These are phyloP conservation scores for Caloenas nicobarica DNA, from an alignment of 2,113 vertebrate species.

Conservation along the genomic window DNA sequence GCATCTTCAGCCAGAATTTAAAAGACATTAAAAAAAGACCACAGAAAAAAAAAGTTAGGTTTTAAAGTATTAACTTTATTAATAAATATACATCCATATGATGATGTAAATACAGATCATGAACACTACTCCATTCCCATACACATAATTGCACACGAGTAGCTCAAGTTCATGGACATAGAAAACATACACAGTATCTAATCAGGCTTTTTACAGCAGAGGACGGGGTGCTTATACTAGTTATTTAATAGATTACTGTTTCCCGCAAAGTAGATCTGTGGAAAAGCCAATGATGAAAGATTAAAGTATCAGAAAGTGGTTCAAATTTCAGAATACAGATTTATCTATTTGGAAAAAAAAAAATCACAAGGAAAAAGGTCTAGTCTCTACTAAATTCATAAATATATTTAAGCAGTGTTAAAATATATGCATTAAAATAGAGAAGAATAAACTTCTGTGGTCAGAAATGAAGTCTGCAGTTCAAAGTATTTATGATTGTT, in stretches of 20 bases:
- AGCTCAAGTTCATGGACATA: slow-evolving; percentile 84
- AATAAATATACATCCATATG: slow-evolving; percentile 87
- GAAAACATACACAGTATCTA: slow-evolving; percentile 85
- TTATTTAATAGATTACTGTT: slow-evolving; percentile 68
- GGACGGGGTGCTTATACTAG: slow-evolving; percentile 74
- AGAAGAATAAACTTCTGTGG: slow-evolving; percentile 62
- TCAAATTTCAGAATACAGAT: slow-evolving; percentile 66
- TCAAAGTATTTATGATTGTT: slow-evolving; percentile 46
- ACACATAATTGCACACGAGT: slow-evolving; percentile 86
- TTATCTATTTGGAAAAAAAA: slow-evolving; percentile 34
- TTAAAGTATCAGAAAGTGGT: slow-evolving; percentile 72
- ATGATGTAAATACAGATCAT: slow-evolving; percentile 84
- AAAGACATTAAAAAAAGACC: not conserved
- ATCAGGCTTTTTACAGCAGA: slow-evolving; percentile 84
- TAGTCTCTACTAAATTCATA: slow-evolving; percentile 72
- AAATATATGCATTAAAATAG: slow-evolving; percentile 73
- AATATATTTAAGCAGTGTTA: slow-evolving; percentile 70
- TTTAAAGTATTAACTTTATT: slow-evolving; percentile 84
- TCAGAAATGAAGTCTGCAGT: slow-evolving; percentile 62
- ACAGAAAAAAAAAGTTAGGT: not conserved
- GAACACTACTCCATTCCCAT: slow-evolving; percentile 86
- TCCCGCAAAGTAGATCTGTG: slow-evolving; percentile 68
- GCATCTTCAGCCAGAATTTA: not conserved
- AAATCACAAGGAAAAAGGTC: slow-evolving; percentile 54
- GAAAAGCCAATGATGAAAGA: slow-evolving; percentile 68